Evolutionary conservation across 2,888 invertebrate genomes (phyloP).

Genomic region (Cerceris rybyensis): DNA sequence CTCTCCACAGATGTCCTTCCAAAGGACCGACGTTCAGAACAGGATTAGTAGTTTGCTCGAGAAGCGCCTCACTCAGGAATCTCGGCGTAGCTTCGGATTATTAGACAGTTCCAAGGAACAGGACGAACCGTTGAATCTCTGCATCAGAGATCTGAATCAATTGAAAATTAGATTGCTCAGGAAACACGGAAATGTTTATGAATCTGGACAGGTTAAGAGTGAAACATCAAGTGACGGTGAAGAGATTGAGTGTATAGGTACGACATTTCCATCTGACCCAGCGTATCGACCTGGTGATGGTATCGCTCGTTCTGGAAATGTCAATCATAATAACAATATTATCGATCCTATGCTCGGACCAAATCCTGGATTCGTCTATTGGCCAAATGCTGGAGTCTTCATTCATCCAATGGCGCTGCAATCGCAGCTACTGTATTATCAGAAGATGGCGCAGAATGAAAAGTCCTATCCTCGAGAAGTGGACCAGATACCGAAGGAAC

Average conservation of each 20-base stretch:
- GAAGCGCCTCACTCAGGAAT: slow-evolving; percentile 87
- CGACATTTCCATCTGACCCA: slow-evolving; percentile 60
- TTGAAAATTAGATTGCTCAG: slow-evolving; percentile 86
- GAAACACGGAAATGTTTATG: slow-evolving; percentile 86
- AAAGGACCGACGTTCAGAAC: slow-evolving; percentile 87
- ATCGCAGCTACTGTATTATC: slow-evolving; percentile 89
- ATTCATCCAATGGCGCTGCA: slow-evolving; percentile 89
- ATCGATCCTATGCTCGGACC: slow-evolving; percentile 79
- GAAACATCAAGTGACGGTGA: slow-evolving; percentile 83
- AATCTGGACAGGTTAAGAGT: slow-evolving; percentile 85
- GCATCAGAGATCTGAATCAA: slow-evolving; percentile 89
- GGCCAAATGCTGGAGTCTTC: slow-evolving; percentile 88
- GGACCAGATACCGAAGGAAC: slow-evolving; percentile 67
- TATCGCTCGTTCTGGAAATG: slow-evolving; percentile 62
- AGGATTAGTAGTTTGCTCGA: slow-evolving; percentile 88
- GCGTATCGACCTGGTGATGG: slow-evolving; percentile 40
- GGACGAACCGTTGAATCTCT: slow-evolving; percentile 92
- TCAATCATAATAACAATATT: slow-evolving; percentile 81
- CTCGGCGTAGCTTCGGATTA: slow-evolving; percentile 82
- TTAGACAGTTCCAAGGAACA: slow-evolving; percentile 82
- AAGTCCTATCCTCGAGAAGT: slow-evolving; percentile 71
- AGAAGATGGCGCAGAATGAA: slow-evolving; percentile 86
- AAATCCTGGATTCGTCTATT: slow-evolving; percentile 85
- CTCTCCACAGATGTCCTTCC: slow-evolving; percentile 75
- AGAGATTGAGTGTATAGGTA: slow-evolving; percentile 82